These are phyloP conservation scores for Eudasyphora cyanicolor DNA, from an alignment of 2,888 invertebrate species.

Conservation along the genomic window DNA sequence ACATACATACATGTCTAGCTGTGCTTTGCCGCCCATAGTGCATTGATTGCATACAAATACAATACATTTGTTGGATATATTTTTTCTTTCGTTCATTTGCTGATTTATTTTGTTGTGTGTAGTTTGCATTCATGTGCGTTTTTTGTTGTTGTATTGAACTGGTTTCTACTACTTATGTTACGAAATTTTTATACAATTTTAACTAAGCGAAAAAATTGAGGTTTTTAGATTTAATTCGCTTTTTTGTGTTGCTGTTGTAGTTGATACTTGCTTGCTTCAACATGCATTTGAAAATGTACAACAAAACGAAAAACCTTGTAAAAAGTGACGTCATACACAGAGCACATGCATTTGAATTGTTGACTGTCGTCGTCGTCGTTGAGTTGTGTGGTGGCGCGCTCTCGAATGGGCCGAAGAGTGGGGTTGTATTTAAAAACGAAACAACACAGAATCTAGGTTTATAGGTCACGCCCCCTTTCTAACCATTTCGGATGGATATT, in stretches of 20 bases:
- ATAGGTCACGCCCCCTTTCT: constrained; percentile 56
- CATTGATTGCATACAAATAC: neutral
- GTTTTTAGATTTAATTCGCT: constrained; percentile 44
- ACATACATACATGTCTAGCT: no score
- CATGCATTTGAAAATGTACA: constrained; percentile 59
- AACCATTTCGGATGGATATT: constrained; percentile 6
- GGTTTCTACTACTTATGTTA: constrained; percentile 58
- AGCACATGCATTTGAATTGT: neutral
- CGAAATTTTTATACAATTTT: constrained; percentile 55
- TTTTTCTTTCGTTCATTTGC: constrained; percentile 6
- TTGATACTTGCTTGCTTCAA: constrained; percentile 10
- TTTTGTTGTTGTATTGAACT: no score
- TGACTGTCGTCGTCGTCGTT: neutral
- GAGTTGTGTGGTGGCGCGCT: constrained; percentile 46
- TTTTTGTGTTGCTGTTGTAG: constrained; percentile 8
- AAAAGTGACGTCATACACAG: constrained; percentile 55
- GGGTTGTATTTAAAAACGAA: no score
- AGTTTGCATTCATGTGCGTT: constrained; percentile 5
- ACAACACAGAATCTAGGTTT: constrained; percentile 53
- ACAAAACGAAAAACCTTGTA: constrained; percentile 39
- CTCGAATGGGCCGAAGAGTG: neutral
- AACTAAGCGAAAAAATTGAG: constrained; percentile 45
- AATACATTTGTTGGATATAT: neutral
- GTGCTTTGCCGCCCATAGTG: no score
- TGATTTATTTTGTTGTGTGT: constrained; percentile 23